Base-by-base conservation (phyloP, 2,797 vertebrate genomes). In the Emydoidea blandingii region DNA sequence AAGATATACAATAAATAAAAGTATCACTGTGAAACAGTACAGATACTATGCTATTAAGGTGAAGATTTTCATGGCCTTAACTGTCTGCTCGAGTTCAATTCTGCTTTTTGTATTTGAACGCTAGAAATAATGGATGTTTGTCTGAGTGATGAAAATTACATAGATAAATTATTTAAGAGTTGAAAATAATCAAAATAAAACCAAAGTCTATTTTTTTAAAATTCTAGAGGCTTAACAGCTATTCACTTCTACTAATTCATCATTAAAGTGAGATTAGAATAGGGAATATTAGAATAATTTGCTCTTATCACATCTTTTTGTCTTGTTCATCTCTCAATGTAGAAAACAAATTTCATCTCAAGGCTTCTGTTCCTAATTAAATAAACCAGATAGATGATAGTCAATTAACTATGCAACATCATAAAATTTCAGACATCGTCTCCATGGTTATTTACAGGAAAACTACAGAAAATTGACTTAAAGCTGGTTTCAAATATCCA, bases 1-100 rank as follows among this genome's bases (percentile, higher is more conserved):
- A 76, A 53, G n/a, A 37, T 11, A 37, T 11, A 59, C 57, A 59
- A 29, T 31, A 29, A 31, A 59, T 11, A 59, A 7, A 57, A 57
- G 56, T 79, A 88, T 96, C 94, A 78, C 47, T 23, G 94, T 80
- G 19, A 83, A 94, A 85, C 85, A 89, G 76, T 87, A 34, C 31
- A 44, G 79, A 31, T 19, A 37, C 56, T 90, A 94, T 85, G 72
- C 47, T 82, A 80, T 91, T 72, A 94, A 18, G 5, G 2, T 92
- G 62, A 10, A 34, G 3, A 47, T 89, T 68, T 88, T 29, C 89
- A 4, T 72, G 53, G 89, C 81, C 31, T 57, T 89, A 89, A 65
- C 29, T 89, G 65, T 80, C 86, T 86, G 8, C 53, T 50, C 85
- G 79, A 86, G 81, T 56, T 86, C 65, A 76, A 34, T 44, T 19